These are phyloP conservation scores for Triops longicaudatus DNA, from an alignment of 1,140 invertebrate species.

Conservation along the genomic window DNA sequence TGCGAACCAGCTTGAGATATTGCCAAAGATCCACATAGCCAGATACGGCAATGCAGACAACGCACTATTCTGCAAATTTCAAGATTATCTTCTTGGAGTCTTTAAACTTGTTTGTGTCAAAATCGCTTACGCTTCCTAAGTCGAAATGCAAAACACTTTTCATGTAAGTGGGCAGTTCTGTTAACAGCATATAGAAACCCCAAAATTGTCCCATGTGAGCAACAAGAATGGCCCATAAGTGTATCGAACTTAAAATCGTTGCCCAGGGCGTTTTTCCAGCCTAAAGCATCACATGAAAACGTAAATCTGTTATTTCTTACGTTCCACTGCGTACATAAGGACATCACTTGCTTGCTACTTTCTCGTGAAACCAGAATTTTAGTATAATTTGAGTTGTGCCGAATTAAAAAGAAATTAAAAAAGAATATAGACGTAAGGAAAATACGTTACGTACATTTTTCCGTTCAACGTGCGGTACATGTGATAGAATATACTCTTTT, in stretches of 20 bases:
- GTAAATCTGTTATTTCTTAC: too few species aligned
- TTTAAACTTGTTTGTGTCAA: neutral
- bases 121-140: conserved; percentile 63
- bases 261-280: conserved; percentile 32
- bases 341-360: too few species aligned
- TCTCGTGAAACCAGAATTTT: conserved; percentile 71
- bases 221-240: conserved; percentile 55
- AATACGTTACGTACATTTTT: neutral
- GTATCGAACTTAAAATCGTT: conserved; percentile 50
- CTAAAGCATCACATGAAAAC: conserved; percentile 8
- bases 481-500: conserved; percentile 70
- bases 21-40: conserved; percentile 68
- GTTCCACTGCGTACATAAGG: too few species aligned
- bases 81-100: neutral
- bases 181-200: conserved; percentile 70
- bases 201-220: conserved; percentile 65
- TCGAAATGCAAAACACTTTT: conserved; percentile 88
- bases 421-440: conserved; percentile 59
- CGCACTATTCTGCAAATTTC: conserved; percentile 63
- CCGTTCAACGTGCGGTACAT: neutral
- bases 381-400: conserved; percentile 76
- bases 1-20: conserved; percentile 56
- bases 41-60: conserved; percentile 80
- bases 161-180: conserved; percentile 91
- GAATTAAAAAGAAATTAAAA: conserved; percentile 48